Conservation (phyloP, 1,140 invertebrate species). For the Caenorhabditis briggsae region DNA sequence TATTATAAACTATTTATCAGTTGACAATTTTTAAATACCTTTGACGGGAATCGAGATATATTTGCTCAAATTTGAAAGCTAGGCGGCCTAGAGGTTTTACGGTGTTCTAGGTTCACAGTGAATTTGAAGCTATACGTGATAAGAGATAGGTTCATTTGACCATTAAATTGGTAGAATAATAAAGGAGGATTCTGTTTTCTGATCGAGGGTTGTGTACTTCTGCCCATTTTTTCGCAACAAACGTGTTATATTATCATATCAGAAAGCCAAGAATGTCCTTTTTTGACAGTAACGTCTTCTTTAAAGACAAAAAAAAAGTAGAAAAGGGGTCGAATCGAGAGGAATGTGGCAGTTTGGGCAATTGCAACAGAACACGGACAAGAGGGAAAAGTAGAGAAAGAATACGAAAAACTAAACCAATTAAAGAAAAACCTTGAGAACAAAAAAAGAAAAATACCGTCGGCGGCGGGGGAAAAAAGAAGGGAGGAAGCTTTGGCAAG, state of each 20-base stretch:
- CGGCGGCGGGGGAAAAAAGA: neutral
- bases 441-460: neutral
- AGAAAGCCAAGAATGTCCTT: constrained; percentile 6
- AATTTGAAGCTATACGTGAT: too few relatives aligned
- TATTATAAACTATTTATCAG: too few relatives aligned
- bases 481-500: neutral
- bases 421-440: constrained; percentile 53
- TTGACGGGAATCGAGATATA: too few relatives aligned
- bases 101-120: too few relatives aligned
- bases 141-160: neutral
- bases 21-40: too few relatives aligned
- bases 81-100: too few relatives aligned
- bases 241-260: constrained; percentile 53
- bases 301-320: constrained; percentile 29
- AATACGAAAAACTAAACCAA: constrained; percentile 30
- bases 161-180: neutral
- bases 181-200: neutral
- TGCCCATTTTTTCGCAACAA: neutral
- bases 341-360: constrained; percentile 50
- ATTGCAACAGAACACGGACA: constrained; percentile 36
- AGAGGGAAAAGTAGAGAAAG: neutral
- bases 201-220: neutral
- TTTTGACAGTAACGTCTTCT: constrained; percentile 5
- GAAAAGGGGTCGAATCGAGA: constrained; percentile 21
- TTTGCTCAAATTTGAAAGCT: too few relatives aligned